phyloP scores from a whole-genome alignment of 2,797 vertebrate genomes.

The Sternarchorhynchus goeldii region DNA sequence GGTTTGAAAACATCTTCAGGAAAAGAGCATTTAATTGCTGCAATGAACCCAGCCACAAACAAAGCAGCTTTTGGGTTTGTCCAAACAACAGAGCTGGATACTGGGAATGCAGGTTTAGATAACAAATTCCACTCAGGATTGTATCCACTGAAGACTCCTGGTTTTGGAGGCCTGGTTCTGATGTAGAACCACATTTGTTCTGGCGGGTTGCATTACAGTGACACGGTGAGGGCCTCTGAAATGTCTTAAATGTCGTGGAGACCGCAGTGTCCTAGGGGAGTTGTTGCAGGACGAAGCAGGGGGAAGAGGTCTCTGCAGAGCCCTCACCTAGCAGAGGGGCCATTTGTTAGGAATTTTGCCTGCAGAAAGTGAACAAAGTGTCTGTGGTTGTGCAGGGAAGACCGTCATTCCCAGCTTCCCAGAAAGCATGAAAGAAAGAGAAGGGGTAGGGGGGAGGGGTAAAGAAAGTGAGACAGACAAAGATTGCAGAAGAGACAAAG shows the following conservation, averaged over 20 bases:
- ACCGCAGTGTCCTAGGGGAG: slow-evolving; percentile 51
- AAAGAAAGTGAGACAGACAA: neutral
- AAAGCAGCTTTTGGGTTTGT: slow-evolving; percentile 55
- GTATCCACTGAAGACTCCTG: slow-evolving; percentile 38
- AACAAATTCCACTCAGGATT: slow-evolving; percentile 34
- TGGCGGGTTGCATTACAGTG: slow-evolving; percentile 62
- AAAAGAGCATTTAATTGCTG: slow-evolving; percentile 64
- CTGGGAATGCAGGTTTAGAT: slow-evolving; percentile 49
- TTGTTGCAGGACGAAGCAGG: slow-evolving; percentile 58
- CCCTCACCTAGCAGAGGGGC: slow-evolving; percentile 51
- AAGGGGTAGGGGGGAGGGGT: neutral
- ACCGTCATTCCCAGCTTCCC: slow-evolving; percentile 41
- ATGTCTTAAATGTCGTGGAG: slow-evolving; percentile 53
- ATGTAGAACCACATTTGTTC: slow-evolving; percentile 63
- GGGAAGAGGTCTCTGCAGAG: slow-evolving; percentile 61
- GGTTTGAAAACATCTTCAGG: slow-evolving; percentile 66
- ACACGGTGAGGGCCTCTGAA: slow-evolving; percentile 51
- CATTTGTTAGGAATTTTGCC: slow-evolving; percentile 59
- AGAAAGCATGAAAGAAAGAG: slow-evolving; percentile 52
- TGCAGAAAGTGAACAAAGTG: slow-evolving; percentile 66
- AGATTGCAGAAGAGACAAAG: neutral
- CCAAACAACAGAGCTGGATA: slow-evolving; percentile 56
- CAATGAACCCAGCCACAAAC: slow-evolving; percentile 59
- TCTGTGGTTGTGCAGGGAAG: slow-evolving; percentile 58
- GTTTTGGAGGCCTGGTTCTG: slow-evolving; percentile 55